These are phyloP conservation scores for Spinibarbus caldwelli DNA, from an alignment of 2,797 vertebrate genomes.

Conservation along the genomic window DNA sequence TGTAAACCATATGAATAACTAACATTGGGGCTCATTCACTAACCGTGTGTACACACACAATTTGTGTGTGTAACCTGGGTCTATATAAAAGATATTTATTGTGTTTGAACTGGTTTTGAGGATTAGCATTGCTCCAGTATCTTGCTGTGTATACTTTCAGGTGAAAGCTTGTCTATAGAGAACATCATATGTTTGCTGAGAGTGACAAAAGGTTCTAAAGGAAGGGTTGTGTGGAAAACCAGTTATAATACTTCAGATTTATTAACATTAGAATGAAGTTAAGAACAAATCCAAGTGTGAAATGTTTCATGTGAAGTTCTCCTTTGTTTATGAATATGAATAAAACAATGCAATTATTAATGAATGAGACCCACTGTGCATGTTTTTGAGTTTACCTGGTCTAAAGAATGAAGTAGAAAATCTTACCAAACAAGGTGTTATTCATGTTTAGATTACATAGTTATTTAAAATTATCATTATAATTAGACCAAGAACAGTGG, in stretches of 20 bases:
- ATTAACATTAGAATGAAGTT: background rate
- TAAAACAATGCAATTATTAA: background rate
- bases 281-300: background rate
- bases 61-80: no score
- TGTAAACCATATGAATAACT: no score
- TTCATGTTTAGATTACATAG: conserved; percentile 5
- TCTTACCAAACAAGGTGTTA: background rate
- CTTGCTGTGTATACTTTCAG: no score
- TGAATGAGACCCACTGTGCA: background rate
- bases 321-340: background rate
- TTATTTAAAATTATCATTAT: background rate
- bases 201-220: background rate
- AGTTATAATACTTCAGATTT: background rate
- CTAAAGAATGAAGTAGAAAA: background rate
- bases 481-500: background rate
- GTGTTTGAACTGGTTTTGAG: no score
- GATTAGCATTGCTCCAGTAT: no score
- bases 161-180: no score
- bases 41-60: no score
- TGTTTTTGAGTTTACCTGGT: background rate
- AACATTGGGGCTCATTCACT: no score
- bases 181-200: background rate
- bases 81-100: no score
- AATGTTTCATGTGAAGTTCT: background rate
- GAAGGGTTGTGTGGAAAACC: background rate